Evolutionary conservation across 2,113 vertebrate species (phyloP).

Genomic region (Mugil cephalus): DNA sequence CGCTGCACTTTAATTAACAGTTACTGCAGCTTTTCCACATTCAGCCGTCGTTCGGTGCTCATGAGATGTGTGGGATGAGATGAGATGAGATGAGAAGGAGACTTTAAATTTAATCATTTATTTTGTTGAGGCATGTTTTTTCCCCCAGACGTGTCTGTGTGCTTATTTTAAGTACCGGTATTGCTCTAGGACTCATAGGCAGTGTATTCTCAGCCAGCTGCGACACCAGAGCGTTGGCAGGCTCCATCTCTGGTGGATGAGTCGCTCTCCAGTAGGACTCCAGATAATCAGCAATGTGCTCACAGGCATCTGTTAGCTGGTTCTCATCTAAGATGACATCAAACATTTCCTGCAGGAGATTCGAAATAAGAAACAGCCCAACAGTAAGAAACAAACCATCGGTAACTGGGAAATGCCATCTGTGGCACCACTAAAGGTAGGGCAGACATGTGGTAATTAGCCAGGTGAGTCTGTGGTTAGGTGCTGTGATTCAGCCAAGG

Average conservation of each 20-base stretch:
- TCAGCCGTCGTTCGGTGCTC: conserved; percentile 5
- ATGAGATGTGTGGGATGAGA: conserved; percentile 46
- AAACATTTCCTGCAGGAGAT: conserved; percentile 89
- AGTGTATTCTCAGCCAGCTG: conserved; percentile 91
- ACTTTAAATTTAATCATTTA: background rate
- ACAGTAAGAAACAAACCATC: too few relatives aligned
- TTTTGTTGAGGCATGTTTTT: background rate
- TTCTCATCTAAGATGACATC: conserved; percentile 98
- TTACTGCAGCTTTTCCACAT: background rate
- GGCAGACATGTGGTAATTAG: conserved; percentile 11
- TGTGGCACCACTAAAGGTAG: too few relatives aligned
- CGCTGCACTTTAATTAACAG: conserved; percentile 1
- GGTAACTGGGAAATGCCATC: too few relatives aligned
- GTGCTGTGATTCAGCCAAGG: conserved; percentile 9
- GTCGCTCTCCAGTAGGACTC: conserved; percentile 99
- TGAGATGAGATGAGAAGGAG: conserved; percentile 28
- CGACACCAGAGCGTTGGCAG: conserved; percentile 89
- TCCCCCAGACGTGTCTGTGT: background rate
- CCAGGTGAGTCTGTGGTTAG: conserved; percentile 30
- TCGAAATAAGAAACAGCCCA: background rate
- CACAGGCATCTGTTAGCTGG: conserved; percentile 96
- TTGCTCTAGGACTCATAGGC: conserved; percentile 86
- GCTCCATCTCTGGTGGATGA: conserved; percentile 93
- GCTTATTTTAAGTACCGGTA: conserved; percentile 69
- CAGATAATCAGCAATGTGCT: conserved; percentile 97